Evolutionary conservation across 2,797 vertebrate species (phyloP).

Genomic region (Caiman crocodilus): DNA sequence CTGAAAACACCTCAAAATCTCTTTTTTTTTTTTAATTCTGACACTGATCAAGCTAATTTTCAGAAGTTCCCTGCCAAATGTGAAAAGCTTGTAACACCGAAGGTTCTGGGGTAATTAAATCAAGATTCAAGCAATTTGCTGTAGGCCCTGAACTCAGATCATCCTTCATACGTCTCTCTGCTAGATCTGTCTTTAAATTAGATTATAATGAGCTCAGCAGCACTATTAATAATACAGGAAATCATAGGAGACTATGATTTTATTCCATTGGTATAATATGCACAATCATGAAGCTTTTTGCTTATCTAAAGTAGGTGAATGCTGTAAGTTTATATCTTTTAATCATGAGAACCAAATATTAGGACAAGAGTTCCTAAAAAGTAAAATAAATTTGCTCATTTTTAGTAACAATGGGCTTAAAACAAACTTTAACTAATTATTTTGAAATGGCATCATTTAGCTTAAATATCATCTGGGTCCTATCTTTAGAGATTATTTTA

Average conservation of each 20-base stretch:
- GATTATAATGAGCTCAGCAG: conserved; percentile 73
- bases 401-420: conserved; percentile 14
- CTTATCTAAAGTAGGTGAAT: conserved; percentile 36
- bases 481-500: conserved; percentile 29
- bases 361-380: conserved; percentile 35
- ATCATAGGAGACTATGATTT: conserved; percentile 36
- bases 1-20: neutral
- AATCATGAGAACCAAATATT: conserved; percentile 58
- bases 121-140: conserved; percentile 73
- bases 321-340: conserved; percentile 38
- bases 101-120: conserved; percentile 66
- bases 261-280: conserved; percentile 21
- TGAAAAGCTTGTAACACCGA: neutral
- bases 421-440: conserved; percentile 40
- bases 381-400: conserved; percentile 42
- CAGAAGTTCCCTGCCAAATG: conserved; percentile 20
- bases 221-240: conserved; percentile 67
- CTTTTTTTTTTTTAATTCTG: neutral
- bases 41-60: neutral
- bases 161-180: conserved; percentile 62
- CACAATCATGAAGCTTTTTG: neutral
- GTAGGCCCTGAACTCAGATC: conserved; percentile 50
- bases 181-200: conserved; percentile 72
- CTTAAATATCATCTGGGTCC: conserved; percentile 5
- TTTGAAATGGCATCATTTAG: conserved; percentile 9